phyloP scores from a whole-genome alignment of 2,888 invertebrate species.

The Latrodectus elegans region DNA sequence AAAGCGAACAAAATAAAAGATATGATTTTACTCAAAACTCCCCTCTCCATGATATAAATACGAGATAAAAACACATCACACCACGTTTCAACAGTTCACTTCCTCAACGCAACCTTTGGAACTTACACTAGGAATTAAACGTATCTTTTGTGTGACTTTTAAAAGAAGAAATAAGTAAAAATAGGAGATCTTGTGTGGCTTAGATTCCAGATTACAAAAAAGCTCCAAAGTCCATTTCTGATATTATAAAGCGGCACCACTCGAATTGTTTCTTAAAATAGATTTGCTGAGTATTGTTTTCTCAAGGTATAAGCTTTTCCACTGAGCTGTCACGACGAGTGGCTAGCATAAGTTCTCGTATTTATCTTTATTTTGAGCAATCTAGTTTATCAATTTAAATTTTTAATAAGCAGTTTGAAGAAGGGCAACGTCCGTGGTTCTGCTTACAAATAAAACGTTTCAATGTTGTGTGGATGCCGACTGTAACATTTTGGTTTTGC shows the following conservation, averaged over 20 bases:
- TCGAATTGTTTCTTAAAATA: conserved; percentile 1
- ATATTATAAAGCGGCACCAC: neutral
- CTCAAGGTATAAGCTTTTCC: neutral
- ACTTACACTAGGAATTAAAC: neutral
- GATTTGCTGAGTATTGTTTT: neutral
- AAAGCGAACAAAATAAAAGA: neutral
- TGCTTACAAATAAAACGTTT: too few relatives aligned
- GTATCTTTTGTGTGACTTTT: conserved; percentile 5
- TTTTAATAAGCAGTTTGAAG: too few relatives aligned
- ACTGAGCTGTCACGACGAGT: too few relatives aligned
- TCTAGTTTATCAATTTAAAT: neutral
- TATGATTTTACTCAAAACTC: neutral
- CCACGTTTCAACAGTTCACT: conserved; percentile 23
- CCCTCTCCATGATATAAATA: conserved; percentile 18
- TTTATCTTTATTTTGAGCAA: neutral
- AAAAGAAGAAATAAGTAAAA: conserved; percentile 3
- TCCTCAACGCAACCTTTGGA: conserved; percentile 23
- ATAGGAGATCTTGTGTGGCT: conserved; percentile 12
- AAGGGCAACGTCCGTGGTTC: too few relatives aligned
- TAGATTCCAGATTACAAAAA: conserved; percentile 18
- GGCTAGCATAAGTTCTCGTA: neutral
- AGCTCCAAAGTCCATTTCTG: conserved; percentile 21
- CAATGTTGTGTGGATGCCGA: too few relatives aligned
- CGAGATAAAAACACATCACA: conserved; percentile 30
- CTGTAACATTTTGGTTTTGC: neutral